Base-by-base conservation (phyloP, 2,797 vertebrate genomes). In the Hippoglossus hippoglossus region DNA sequence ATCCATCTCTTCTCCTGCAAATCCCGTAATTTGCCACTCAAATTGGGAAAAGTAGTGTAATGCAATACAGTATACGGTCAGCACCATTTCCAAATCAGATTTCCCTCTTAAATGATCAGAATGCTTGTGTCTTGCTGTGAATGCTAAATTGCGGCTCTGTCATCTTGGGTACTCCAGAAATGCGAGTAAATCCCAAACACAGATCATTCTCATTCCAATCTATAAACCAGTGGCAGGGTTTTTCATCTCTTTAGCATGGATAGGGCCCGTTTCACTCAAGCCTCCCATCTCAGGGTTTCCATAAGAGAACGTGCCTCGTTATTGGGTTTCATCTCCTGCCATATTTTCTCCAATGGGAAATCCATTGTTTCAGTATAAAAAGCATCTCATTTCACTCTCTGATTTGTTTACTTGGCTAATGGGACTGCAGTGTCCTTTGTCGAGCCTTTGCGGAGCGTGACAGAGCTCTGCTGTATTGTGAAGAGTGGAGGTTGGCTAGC, bases 341-440 rank as follows among this genome's bases (percentile, higher is more conserved):
- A 91, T 89, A 89, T 89, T 91, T 84, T 84, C 76, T 87, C 91
- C 90, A 71, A 78, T 85, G 88, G 89, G 87, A 88, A 86, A 87
- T 81, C 82, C 81, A 89, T 92, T 92, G 88, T 93, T 92, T 93
- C 79, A 79, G 75, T 82, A 79, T 81, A 84, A 92, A 91, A 93
- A 87, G 88, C 89, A 78, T 91, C 84, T 93, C 81, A 91, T 92
- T 92, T 89, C 81, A 78, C 75, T 90, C 86, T 88, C 74, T 89
- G 87, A 92, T 92, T 93, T 83, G 86, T 93, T 94, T 92, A 91
- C 87, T 91, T 84, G 90, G 87, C 88, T 86, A 90, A 91, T 91
- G 83, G 87, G 87, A 91, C 89, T 75, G 76, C 78, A 67, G 80
- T 79, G 85, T 91, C 87, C 88, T 91, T 93, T 94, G 87, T 93